Conservation (phyloP, 2,888 invertebrate genomes). For the Epinotia nisella region DNA sequence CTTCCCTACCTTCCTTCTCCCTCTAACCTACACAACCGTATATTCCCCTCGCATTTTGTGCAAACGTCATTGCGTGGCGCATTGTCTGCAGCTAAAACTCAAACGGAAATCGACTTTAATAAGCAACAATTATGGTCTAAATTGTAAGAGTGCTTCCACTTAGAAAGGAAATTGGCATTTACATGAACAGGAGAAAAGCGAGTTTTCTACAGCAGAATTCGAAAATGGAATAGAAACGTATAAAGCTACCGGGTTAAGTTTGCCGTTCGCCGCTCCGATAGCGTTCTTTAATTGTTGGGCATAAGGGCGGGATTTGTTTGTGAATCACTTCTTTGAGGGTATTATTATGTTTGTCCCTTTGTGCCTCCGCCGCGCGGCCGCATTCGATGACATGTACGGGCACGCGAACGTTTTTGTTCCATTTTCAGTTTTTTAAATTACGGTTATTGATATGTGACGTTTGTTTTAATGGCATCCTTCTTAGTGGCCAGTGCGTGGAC, state of each 20-base stretch:
- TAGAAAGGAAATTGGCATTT: constrained; percentile 82
- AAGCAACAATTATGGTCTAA: constrained; percentile 52
- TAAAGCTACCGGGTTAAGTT: constrained; percentile 58
- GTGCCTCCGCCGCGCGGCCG: constrained; percentile 68
- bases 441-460: constrained; percentile 65
- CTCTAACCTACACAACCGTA: constrained; percentile 54
- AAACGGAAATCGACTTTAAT: constrained; percentile 58
- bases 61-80: constrained; percentile 84
- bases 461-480: constrained; percentile 53
- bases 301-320: constrained; percentile 56
- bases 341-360: constrained; percentile 59
- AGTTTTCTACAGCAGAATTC: constrained; percentile 80
- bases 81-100: constrained; percentile 67
- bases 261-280: constrained; percentile 47
- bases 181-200: constrained; percentile 80
- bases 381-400: constrained; percentile 81
- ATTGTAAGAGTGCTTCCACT: constrained; percentile 50
- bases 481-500: constrained; percentile 48
- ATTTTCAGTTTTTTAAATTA: constrained; percentile 64
- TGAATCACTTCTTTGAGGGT: constrained; percentile 46
- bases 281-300: constrained; percentile 44
- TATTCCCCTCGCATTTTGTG: constrained; percentile 63
- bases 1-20: constrained; percentile 66
- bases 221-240: constrained; percentile 76
- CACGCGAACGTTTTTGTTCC: constrained; percentile 82